phyloP scores from a whole-genome alignment of 2,113 vertebrate genomes.

The Chionodraco myersi region DNA sequence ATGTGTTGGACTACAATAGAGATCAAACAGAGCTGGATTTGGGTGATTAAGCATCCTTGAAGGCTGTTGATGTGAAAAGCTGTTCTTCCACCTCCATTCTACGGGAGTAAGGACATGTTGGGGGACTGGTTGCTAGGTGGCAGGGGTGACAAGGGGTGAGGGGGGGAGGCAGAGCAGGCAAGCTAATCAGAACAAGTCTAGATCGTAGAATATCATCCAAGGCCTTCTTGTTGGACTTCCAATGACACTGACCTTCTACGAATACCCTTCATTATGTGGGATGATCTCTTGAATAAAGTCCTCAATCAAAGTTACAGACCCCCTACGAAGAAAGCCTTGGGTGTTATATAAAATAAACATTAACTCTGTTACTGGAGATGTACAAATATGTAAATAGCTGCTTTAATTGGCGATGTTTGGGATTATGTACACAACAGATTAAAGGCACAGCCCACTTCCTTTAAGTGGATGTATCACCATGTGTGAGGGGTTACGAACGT shows the following conservation, averaged over 20 bases:
- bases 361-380: slow-evolving; percentile 34
- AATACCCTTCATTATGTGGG: slow-evolving; percentile 74
- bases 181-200: slow-evolving; percentile 59
- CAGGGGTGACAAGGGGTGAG: slow-evolving; percentile 22
- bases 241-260: slow-evolving; percentile 78
- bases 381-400: slow-evolving; percentile 62
- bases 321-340: slow-evolving; percentile 39
- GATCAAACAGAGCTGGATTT: slow-evolving; percentile 79
- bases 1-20: slow-evolving; percentile 63
- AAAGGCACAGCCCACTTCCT: slow-evolving; percentile 44
- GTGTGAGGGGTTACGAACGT: slow-evolving; percentile 67
- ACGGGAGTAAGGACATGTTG: slow-evolving; percentile 37
- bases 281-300: slow-evolving; percentile 75
- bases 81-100: slow-evolving; percentile 62
- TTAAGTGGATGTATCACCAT: slow-evolving; percentile 66
- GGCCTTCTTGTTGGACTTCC: slow-evolving; percentile 60
- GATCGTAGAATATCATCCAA: slow-evolving; percentile 50
- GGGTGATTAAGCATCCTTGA: slow-evolving; percentile 73
- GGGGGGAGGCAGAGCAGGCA: slow-evolving; percentile 18
- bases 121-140: slow-evolving; percentile 16
- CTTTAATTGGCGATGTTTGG: slow-evolving; percentile 68
- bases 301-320: slow-evolving; percentile 69
- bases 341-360: slow-evolving; percentile 49
- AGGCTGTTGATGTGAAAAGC: slow-evolving; percentile 63
- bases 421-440: slow-evolving; percentile 74